Base-by-base conservation (phyloP, 2,888 invertebrate species). In the Andrena bucephala region DNA sequence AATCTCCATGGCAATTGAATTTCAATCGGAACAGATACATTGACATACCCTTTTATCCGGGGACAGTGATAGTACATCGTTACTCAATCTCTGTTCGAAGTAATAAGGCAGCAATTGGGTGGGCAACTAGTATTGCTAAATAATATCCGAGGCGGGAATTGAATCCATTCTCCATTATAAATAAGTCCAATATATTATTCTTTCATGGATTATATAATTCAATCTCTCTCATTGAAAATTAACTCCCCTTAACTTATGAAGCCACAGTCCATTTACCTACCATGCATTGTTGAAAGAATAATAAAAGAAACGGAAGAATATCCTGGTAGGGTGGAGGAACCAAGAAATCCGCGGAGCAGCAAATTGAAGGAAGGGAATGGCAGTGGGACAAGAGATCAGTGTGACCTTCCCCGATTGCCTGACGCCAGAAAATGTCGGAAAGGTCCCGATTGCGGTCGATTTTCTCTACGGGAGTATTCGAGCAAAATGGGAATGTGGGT, bases 401-500 rank as follows among this genome's bases (percentile, higher is more conserved):
- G 20, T 57, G 72, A 79, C 80, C 68, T 80, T 72, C 36, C 8
- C 20, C 10, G 66, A 59, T 36, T 54, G 48, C n/a, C 59, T 20
- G 27, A 48, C 54, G 16, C 8, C 36, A 13, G 67, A 36, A 57
- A 72, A 63, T 67, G 33, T 87, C 79, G 62, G 68, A 68, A 76
- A 65, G 66, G 59, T 70, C 48, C 48, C 50, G 82, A 62, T 29
- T 33, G 29, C 27, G 78, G 74, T 73, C 73, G 83, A 85, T 85
- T 78, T 74, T 83, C 77, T 48, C 68, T 50, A 74, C 42, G 74
- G 71, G 67, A 50, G 59, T 59, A 59, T 87, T 86, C 74, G 85
- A 75, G 59, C 42, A 24, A 76, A 42, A 42, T 65, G 74, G 52
- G 76, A 76, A 89, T 89, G 72, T 88, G 77, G 89, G 89, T 89